Base-by-base conservation (phyloP, 1,140 invertebrate species). In the Zaprionus africanus region DNA sequence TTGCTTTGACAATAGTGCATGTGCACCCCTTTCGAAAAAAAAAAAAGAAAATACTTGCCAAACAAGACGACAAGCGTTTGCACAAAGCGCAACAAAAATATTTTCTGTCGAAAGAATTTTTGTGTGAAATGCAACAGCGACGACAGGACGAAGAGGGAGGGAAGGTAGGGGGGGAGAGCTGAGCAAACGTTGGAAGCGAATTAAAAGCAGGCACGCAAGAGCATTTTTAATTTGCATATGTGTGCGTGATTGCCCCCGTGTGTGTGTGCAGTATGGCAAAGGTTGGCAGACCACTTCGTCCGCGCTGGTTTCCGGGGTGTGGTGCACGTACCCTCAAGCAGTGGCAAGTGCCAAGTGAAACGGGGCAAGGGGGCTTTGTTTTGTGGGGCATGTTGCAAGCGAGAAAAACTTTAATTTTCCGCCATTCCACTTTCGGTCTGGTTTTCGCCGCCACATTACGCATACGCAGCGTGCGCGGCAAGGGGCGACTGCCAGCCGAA, bases 381-480 rank as follows among this genome's bases (percentile, higher is more conserved):
- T 65, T 51, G 51, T 72, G 38, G 24, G 49, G 51, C 53, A 56
- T 65, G 15, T 43, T 51, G 34, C 41, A 54, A 54, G 65, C 63
- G 54, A 17, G 46, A 26, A 66, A 70, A 82, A 80, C 76, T 85
- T 85, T 80, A 88, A 85, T 85, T 85, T 90, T 79, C 79, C 76
- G 73, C 51, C 82, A 82, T 90, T 82, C 82, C 76, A 84, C 62
- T 88, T 88, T 88, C 62, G 65, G 43, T 54, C 67, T 65, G 46
- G 19, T n/a, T 57, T 85, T 82, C 73, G 84, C 36, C 43, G 22
- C 22, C 22, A 76, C 63, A 84, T 90, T 90, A 81, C 85, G 82
- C 85, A 90, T 85, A 90, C 85, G 81, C 79, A 79, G 62, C 76
- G 85, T 88, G 49, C 31, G 66, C 51, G 41, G 62, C 57, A 76